Conservation (phyloP, 2,797 vertebrate genomes). For the Tokudaia muenninki region DNA sequence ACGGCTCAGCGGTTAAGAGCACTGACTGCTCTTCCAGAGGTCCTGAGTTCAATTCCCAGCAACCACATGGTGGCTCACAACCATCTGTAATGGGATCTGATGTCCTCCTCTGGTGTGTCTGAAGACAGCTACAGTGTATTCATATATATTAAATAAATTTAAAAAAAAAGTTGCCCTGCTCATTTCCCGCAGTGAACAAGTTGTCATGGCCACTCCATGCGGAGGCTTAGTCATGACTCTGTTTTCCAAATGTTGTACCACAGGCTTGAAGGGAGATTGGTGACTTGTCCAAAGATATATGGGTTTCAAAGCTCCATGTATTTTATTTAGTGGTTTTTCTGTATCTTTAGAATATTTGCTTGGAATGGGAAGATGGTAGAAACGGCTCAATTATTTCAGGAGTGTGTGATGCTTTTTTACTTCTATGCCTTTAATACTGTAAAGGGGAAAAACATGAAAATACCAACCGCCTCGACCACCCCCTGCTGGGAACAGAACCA, state of each 20-base stretch:
- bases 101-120: too few species aligned
- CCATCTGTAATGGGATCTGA: too few species aligned
- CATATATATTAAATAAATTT: too few species aligned
- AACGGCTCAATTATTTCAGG: neutral
- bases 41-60: too few species aligned
- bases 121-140: too few species aligned
- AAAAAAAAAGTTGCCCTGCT: too few species aligned
- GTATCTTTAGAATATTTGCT: neutral
- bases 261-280: neutral
- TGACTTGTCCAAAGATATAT: slow-evolving; percentile 7
- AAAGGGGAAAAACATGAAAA: neutral
- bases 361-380: neutral
- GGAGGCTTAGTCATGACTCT: neutral
- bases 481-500: slow-evolving; percentile 21
- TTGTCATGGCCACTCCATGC: neutral
- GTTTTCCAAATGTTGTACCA: slow-evolving; percentile 21
- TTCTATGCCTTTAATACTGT: slow-evolving; percentile 9
- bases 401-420: neutral
- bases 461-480: neutral
- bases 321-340: neutral
- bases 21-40: too few species aligned
- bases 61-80: too few species aligned
- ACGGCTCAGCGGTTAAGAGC: too few species aligned
- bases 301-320: neutral
- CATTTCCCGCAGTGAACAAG: neutral